Percentiles rank a stretch among this genome's conserved stretches.
These are phyloP conservation scores for Poecilia latipinna DNA, from an alignment of 2,113 vertebrate species.

Conservation along the genomic window DNA sequence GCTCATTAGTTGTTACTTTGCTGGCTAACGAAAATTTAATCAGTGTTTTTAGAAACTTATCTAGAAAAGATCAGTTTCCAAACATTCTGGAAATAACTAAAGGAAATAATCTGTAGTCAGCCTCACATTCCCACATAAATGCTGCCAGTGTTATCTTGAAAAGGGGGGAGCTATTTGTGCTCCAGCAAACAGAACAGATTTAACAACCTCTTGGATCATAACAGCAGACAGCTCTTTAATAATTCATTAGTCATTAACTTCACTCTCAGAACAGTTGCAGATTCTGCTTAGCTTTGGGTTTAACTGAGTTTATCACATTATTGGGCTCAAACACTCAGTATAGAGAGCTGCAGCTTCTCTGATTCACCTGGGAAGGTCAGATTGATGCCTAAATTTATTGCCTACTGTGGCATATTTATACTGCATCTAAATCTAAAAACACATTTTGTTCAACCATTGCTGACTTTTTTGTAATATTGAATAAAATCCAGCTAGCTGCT, in stretches of 20 bases:
- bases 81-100: too few relatives aligned
- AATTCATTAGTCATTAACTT: slow-evolving; percentile 1
- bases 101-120: too few relatives aligned
- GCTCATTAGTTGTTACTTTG: too few relatives aligned
- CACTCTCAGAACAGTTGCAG: not conserved
- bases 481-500: too few relatives aligned
- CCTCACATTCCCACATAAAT: too few relatives aligned
- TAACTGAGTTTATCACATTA: slow-evolving; percentile 18
- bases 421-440: too few relatives aligned
- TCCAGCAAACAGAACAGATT: not conserved
- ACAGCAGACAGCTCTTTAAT: not conserved
- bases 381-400: slow-evolving; percentile 63
- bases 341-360: slow-evolving; percentile 38
- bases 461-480: too few relatives aligned
- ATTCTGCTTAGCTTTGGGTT: slow-evolving; percentile 1
- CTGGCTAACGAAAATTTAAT: too few relatives aligned
- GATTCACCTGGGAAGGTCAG: slow-evolving; percentile 40
- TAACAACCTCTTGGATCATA: not conserved
- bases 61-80: too few relatives aligned
- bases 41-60: too few relatives aligned
- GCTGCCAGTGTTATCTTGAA: too few relatives aligned
- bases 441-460: too few relatives aligned
- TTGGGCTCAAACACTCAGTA: not conserved
- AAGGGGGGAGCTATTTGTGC: not conserved
- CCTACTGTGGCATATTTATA: slow-evolving; percentile 29